Evolutionary conservation across 2,797 vertebrate species (phyloP).

Genomic region (Kryptolebias ocellatus): DNA sequence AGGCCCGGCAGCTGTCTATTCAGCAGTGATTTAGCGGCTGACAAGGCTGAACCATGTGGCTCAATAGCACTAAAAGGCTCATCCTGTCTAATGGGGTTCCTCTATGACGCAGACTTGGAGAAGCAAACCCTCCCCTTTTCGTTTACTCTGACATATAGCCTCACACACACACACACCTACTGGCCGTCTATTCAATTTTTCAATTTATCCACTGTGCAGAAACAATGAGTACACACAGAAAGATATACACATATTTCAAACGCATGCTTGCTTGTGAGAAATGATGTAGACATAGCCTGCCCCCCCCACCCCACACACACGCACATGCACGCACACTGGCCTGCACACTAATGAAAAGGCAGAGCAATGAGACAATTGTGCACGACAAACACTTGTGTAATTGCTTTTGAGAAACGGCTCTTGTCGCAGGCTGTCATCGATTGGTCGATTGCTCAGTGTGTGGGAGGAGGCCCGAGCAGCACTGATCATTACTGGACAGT

Average conservation of each 20-base stretch:
- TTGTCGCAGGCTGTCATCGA: constrained; percentile 70
- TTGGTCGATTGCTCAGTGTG: constrained; percentile 66
- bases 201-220: constrained; percentile 35
- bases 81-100: constrained; percentile 81
- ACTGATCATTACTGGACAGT: constrained; percentile 52
- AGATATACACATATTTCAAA: constrained; percentile 15
- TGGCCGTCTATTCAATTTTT: constrained; percentile 47
- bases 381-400: constrained; percentile 74
- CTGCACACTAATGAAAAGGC: constrained; percentile 73
- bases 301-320: not conserved
- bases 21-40: constrained; percentile 75
- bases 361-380: constrained; percentile 57
- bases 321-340: constrained; percentile 8
- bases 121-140: constrained; percentile 52
- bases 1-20: constrained; percentile 60
- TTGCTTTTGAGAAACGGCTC: constrained; percentile 73
- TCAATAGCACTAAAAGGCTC: constrained; percentile 84
- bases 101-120: constrained; percentile 75
- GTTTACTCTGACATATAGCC: constrained; percentile 55
- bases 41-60: constrained; percentile 64
- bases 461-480: constrained; percentile 59
- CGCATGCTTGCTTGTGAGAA: constrained; percentile 7
- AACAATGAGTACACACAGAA: constrained; percentile 18
- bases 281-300: not conserved
- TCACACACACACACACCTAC: constrained; percentile 31